Base-by-base conservation (phyloP, 2,113 vertebrate genomes). In the Aphyosemion australe region DNA sequence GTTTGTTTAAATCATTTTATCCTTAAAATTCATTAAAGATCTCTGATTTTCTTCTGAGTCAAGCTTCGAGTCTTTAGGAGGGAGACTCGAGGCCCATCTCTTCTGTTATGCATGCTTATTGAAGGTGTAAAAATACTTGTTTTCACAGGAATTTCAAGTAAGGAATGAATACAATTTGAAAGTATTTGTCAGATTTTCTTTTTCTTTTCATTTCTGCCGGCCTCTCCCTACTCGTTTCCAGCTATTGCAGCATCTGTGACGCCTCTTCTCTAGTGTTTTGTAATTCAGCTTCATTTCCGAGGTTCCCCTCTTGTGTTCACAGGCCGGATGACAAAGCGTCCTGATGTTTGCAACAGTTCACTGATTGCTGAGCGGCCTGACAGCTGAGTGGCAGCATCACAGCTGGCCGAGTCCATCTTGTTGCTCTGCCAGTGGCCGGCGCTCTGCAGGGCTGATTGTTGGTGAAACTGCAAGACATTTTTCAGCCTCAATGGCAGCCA, bases 401-500 rank as follows among this genome's bases (percentile, higher is more conserved):
- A 80, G 83, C 80, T 65, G 62, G 67, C 46, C 7, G 5, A 70
- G 66, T 53, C 70, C 56, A 51, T 76, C 51, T 19, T 20, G 68
- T 67, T 12, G 39, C 83, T 77, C 72, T 65, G 67, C 71, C 52
- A 55, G 69, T 59, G 79, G 57, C 58, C 69, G 19, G 65, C 53
- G 53, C 82, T 69, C 86, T 45, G 55, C 49, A 0, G 79, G 57
- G 55, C 56, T 64, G 74, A 84, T 81, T 86, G 78, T 74, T 39
- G 5, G 34, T 31, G 58, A 48, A 78, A 72, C 54, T 10, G 54
- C 46, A 18, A 79, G 73, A 79, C 53, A 61, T 84, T 86, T 84
- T 83, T 83, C 76, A 84, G 73, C 64, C 67, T 75, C 39, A 6
- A 76, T 71, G 50, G 59, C 72, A 69, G 73, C 83, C 76, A 82